These are phyloP conservation scores for Laterallus jamaicensis DNA, from an alignment of 2,113 vertebrate species.

Conservation along the genomic window DNA sequence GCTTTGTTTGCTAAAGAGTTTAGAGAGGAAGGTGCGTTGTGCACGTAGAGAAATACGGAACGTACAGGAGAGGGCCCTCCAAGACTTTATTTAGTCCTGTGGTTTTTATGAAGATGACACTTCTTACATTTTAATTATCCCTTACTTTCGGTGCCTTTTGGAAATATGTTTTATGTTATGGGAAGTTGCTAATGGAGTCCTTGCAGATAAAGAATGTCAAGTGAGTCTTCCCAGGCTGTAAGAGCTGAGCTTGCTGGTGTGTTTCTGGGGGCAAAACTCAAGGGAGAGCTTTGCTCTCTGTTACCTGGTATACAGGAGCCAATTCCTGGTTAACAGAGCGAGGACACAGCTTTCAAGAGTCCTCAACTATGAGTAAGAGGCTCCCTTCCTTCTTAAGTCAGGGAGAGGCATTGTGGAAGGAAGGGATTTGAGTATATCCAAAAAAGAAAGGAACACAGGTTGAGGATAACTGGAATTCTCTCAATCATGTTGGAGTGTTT, in stretches of 20 bases:
- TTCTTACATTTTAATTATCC: constrained; percentile 56
- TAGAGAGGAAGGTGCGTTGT: constrained; percentile 4
- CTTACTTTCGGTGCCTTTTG: background rate
- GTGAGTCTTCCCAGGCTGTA: background rate
- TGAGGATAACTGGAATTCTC: background rate
- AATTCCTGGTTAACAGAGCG: background rate
- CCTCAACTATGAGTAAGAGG: background rate
- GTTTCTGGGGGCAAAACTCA: background rate
- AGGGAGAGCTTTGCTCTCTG: background rate
- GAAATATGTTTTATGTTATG: background rate
- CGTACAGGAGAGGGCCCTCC: constrained; percentile 74
- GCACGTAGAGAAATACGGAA: constrained; percentile 30
- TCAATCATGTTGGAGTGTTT: background rate
- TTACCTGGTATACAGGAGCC: background rate
- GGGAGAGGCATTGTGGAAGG: background rate
- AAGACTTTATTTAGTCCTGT: constrained; percentile 69
- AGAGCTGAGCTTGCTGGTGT: background rate
- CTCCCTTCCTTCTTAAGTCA: background rate
- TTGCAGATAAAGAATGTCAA: constrained; percentile 14
- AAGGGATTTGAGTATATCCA: background rate
- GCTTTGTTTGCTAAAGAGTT: background rate
- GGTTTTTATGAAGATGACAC: constrained; percentile 67
- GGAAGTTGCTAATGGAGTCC: constrained; percentile 44
- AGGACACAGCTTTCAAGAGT: background rate
- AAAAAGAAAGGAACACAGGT: background rate